Evolutionary conservation across 64 coral and sea anemone genomes (phyloP).

Genomic region (Pachyseris speciosa): DNA sequence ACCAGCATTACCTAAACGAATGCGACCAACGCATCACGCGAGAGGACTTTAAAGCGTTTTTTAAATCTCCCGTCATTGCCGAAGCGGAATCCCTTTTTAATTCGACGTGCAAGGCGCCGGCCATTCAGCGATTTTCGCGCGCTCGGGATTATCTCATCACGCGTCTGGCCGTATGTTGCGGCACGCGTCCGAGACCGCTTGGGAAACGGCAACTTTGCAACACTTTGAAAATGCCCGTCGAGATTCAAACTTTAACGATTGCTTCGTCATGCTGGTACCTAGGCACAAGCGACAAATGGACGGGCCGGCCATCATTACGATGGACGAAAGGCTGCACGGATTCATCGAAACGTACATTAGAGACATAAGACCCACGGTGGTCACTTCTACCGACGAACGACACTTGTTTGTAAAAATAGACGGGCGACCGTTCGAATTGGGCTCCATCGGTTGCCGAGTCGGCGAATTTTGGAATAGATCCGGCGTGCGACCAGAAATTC

Average conservation of each 20-base stretch:
- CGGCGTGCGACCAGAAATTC: not conserved
- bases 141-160: not conserved
- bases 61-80: not conserved
- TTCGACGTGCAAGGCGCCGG: not conserved
- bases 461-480: not conserved
- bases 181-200: not conserved
- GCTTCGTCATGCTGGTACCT: not conserved
- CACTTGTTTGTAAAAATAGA: not conserved
- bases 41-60: not conserved
- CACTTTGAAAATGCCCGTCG: not conserved
- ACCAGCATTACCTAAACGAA: not conserved
- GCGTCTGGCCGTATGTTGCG: not conserved
- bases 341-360: not conserved
- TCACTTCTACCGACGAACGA: not conserved
- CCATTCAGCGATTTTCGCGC: not conserved
- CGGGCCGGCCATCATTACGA: not conserved
- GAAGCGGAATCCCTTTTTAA: not conserved
- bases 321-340: not conserved
- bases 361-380: not conserved
- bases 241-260: not conserved
- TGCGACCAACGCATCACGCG: not conserved
- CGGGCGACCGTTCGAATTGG: not conserved
- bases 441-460: not conserved
- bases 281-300: not conserved
- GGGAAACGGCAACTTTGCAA: not conserved